These are phyloP conservation scores for Barypeithes pellucidus DNA, from an alignment of 2,888 invertebrate genomes.

Conservation along the genomic window DNA sequence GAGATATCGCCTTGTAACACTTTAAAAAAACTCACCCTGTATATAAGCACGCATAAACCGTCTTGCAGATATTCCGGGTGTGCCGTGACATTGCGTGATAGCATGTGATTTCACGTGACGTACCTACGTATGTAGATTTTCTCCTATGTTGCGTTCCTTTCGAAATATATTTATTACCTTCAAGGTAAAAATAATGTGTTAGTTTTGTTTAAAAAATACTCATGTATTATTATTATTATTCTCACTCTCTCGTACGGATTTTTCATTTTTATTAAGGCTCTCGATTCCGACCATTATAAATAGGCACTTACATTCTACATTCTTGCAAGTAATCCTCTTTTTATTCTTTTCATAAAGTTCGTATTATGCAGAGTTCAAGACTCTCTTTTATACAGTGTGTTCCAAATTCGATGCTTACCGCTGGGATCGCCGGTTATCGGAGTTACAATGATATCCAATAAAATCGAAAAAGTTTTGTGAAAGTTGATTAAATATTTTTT, in stretches of 20 bases:
- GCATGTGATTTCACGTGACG: too few relatives aligned
- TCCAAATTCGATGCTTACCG: not conserved
- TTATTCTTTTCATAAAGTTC: slow-evolving; percentile 11
- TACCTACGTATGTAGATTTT: too few relatives aligned
- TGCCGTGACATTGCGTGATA: too few relatives aligned
- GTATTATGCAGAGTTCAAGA: not conserved
- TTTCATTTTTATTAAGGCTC: not conserved
- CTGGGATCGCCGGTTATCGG: too few relatives aligned
- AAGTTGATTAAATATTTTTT: too few relatives aligned
- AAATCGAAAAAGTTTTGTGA: too few relatives aligned
- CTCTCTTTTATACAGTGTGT: not conserved
- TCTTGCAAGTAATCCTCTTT: slow-evolving; percentile 30
- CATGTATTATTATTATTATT: not conserved
- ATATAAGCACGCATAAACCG: too few relatives aligned
- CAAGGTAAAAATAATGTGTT: not conserved
- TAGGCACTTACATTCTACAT: slow-evolving; percentile 28
- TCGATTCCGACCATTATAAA: slow-evolving; percentile 7
- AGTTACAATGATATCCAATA: too few relatives aligned
- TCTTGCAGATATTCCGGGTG: too few relatives aligned
- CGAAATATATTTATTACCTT: not conserved
- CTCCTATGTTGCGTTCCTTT: too few relatives aligned
- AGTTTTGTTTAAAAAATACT: not conserved
- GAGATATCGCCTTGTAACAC: too few relatives aligned
- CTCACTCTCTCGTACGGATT: not conserved
- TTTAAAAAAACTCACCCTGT: too few relatives aligned